phyloP scores from a whole-genome alignment of 1,140 invertebrate genomes.

The Drosophila punjabiensis region DNA sequence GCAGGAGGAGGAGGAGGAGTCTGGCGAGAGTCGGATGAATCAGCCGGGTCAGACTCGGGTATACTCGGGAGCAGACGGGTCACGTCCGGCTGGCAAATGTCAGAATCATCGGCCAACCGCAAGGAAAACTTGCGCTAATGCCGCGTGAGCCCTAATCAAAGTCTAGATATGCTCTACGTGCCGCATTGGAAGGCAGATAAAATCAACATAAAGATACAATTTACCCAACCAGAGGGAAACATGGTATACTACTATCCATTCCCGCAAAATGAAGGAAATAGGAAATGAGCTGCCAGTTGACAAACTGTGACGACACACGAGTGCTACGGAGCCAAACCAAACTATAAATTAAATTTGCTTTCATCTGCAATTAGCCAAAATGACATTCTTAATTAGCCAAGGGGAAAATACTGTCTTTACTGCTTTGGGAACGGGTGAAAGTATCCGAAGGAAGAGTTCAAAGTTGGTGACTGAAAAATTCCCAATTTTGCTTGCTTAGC shows the following conservation, averaged over 20 bases:
- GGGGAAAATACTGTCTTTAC: constrained; percentile 7
- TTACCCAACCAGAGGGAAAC: constrained; percentile 30
- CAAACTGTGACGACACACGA: constrained; percentile 30
- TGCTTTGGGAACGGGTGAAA: constrained; percentile 20
- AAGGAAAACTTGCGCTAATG: constrained; percentile 46
- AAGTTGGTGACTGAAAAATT: constrained; percentile 57
- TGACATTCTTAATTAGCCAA: constrained; percentile 46
- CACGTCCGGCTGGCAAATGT: constrained; percentile 58
- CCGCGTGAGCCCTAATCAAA: constrained; percentile 55
- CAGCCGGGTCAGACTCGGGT: constrained; percentile 16
- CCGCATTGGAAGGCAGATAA: constrained; percentile 51
- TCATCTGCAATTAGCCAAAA: constrained; percentile 42
- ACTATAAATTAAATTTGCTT: constrained; percentile 46
- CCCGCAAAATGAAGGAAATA: constrained; percentile 2
- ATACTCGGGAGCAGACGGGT: constrained; percentile 22
- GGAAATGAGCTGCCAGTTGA: constrained; percentile 33
- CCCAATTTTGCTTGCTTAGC: constrained; percentile 46
- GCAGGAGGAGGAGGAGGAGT: constrained; percentile 6
- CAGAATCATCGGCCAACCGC: constrained; percentile 30
- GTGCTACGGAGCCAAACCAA: not conserved
- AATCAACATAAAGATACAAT: constrained; percentile 60
- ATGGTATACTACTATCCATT: not conserved
- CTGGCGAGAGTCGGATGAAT: not conserved
- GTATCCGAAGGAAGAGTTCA: constrained; percentile 38
- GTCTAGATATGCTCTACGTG: constrained; percentile 58